These are phyloP conservation scores for Synaphobranchus kaupii DNA, from an alignment of 2,797 vertebrate species.

Conservation along the genomic window DNA sequence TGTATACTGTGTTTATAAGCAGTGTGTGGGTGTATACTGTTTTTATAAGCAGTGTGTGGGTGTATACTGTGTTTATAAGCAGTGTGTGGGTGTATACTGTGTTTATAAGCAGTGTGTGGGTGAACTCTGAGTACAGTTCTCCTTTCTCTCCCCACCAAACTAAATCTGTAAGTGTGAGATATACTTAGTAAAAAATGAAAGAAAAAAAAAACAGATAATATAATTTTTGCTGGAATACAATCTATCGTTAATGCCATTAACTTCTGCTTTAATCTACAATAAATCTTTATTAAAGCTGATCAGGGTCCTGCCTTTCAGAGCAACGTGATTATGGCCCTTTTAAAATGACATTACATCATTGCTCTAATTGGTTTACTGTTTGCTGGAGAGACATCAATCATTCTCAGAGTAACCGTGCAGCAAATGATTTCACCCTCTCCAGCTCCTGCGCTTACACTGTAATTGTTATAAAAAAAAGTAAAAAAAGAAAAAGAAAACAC, in stretches of 20 bases:
- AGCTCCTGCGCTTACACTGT: slow-evolving; percentile 84
- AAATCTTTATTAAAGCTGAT: slow-evolving; percentile 99
- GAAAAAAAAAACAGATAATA: slow-evolving; percentile 76
- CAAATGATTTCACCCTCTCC: slow-evolving; percentile 96
- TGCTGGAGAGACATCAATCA: slow-evolving; percentile 97
- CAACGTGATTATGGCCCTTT: slow-evolving; percentile 98
- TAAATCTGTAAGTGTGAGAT: slow-evolving; percentile 74
- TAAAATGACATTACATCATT: slow-evolving; percentile 99
- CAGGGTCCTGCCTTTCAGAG: slow-evolving; percentile 90
- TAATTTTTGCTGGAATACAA: slow-evolving; percentile 88
- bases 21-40: too few relatives aligned
- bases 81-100: too few relatives aligned
- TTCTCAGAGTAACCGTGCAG: slow-evolving; percentile 88
- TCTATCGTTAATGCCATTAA: slow-evolving; percentile 97
- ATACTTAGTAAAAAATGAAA: slow-evolving; percentile 75
- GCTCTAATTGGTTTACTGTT: slow-evolving; percentile 99
- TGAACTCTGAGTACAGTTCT: slow-evolving; percentile 50
- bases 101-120: too few relatives aligned
- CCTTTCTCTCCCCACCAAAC: slow-evolving; percentile 64
- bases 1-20: too few relatives aligned
- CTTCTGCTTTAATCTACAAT: slow-evolving; percentile 94
- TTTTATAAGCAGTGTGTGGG: too few relatives aligned
- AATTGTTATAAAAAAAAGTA: slow-evolving; percentile 75
- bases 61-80: too few relatives aligned
- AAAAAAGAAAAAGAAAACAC: slow-evolving; percentile 59